Evolutionary conservation across 2,888 invertebrate species (phyloP).

Genomic region (Thera britannica): DNA sequence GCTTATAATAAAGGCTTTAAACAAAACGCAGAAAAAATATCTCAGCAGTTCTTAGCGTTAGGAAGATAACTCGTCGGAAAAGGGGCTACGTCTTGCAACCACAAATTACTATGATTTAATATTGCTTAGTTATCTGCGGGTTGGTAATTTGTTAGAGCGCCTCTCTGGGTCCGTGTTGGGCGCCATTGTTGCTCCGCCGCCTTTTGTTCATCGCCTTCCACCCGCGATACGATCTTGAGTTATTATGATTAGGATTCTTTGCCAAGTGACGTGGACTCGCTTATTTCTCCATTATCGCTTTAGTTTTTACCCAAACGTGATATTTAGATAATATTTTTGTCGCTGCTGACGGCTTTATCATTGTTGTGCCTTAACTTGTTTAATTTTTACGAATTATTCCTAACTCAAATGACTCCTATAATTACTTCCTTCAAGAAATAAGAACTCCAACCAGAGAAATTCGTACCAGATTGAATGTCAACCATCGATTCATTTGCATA

Average conservation of each 20-base stretch:
- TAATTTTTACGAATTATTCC: not conserved
- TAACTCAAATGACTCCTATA: conserved; percentile 3
- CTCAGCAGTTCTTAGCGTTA: conserved; percentile 52
- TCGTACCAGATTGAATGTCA: conserved; percentile 42
- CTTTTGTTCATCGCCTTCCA: conserved; percentile 82
- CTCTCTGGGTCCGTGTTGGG: conserved; percentile 71
- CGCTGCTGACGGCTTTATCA: not conserved
- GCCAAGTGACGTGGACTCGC: conserved; percentile 78
- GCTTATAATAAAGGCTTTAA: conserved; percentile 51
- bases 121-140: conserved; percentile 84
- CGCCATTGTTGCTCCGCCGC: conserved; percentile 79
- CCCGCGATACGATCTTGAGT: conserved; percentile 81
- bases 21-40: conserved; percentile 62
- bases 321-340: conserved; percentile 33
- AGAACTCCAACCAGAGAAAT: conserved; percentile 36
- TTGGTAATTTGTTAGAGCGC: conserved; percentile 82
- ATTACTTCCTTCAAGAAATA: conserved; percentile 2
- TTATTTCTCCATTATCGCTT: conserved; percentile 79
- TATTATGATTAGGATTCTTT: conserved; percentile 85
- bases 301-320: conserved; percentile 63
- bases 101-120: conserved; percentile 85
- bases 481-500: conserved; percentile 51
- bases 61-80: conserved; percentile 69
- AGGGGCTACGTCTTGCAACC: conserved; percentile 75
- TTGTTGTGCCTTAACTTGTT: conserved; percentile 8